These are phyloP conservation scores for Macropodus opercularis DNA, from an alignment of 2,797 vertebrate species.

Conservation along the genomic window DNA sequence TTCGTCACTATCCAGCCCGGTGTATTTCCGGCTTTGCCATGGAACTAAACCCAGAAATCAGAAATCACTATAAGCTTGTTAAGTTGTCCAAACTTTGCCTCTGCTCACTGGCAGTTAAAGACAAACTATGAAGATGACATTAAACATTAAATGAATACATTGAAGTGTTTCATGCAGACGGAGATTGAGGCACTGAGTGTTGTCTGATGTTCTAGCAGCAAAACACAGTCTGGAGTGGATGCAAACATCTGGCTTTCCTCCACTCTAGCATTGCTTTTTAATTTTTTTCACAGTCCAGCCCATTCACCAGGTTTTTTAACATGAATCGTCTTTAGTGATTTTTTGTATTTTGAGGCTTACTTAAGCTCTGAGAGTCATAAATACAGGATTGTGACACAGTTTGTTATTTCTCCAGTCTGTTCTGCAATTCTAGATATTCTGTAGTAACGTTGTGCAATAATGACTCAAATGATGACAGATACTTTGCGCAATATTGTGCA, in stretches of 20 bases:
- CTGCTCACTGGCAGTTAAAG: background rate
- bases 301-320: conserved; percentile 33
- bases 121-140: too few species aligned
- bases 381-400: conserved; percentile 22
- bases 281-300: conserved; percentile 14
- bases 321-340: conserved; percentile 32
- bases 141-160: too few species aligned
- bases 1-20: background rate
- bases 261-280: conserved; percentile 12
- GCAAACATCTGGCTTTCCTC: conserved; percentile 29
- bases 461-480: conserved; percentile 1
- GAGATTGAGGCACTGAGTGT: background rate
- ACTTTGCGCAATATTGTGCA: background rate
- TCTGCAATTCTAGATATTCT: conserved; percentile 24
- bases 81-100: background rate
- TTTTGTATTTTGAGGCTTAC: conserved; percentile 27
- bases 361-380: conserved; percentile 29
- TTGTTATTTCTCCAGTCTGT: conserved; percentile 29
- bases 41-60: background rate
- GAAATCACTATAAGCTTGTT: background rate
- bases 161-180: background rate
- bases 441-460: background rate
- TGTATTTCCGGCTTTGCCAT: background rate
- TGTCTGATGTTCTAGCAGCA: conserved; percentile 6
- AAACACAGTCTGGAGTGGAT: conserved; percentile 16